Base-by-base conservation (phyloP, 2,797 vertebrate species). In the Clarias pachynema region DNA sequence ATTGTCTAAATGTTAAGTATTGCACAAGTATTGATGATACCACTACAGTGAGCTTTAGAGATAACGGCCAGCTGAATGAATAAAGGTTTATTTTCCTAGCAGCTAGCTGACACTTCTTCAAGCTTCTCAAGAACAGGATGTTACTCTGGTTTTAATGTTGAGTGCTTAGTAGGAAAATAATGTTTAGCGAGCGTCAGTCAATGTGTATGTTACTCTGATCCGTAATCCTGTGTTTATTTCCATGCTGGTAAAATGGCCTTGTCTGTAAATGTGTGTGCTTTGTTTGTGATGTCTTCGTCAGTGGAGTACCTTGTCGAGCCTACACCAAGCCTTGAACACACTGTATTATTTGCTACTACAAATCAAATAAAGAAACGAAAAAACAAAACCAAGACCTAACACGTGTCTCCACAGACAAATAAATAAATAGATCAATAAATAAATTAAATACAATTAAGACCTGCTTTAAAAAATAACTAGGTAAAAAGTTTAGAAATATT, bases 311-410 rank as follows among this genome's bases (percentile, higher is more conserved):
- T 53, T 84, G 66, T 70, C 49, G 40, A 84, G 62, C 34, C 79
- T 79, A 80, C 63, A 84, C 44, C 79, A 83, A 83, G 68, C 73
- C 24, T 22, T 22, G 62, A 75, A 83, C 68, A 57, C 59, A 31
- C 83, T 88, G 87, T 88, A 84, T 86, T 87, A 68, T 81, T 87
- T 87, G 59, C 70, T 77, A 81, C 82, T 85, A 57, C 12, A 75
- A 86, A 81, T 81, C 34, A 40, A 87, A 86, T 87, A 87, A 87
- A 86, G 65, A 83, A 72, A 65, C 3, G 0, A 34, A 79, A 66
- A 37, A 62, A 68, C 57, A 70, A 74, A 80, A 82, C 37, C 8
- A 31, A 62, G 26, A 53, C 12, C 18, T 34, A 80, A 26, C 22
- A 60, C 44, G 63, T 69, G 59, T 78, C 53, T 87, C n/a, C 77